A percentile compares a stretch with the other conserved stretches of the same genome.
phyloP scores from a whole-genome alignment of 1,140 invertebrate species.

The Tyrophagus putrescentiae region DNA sequence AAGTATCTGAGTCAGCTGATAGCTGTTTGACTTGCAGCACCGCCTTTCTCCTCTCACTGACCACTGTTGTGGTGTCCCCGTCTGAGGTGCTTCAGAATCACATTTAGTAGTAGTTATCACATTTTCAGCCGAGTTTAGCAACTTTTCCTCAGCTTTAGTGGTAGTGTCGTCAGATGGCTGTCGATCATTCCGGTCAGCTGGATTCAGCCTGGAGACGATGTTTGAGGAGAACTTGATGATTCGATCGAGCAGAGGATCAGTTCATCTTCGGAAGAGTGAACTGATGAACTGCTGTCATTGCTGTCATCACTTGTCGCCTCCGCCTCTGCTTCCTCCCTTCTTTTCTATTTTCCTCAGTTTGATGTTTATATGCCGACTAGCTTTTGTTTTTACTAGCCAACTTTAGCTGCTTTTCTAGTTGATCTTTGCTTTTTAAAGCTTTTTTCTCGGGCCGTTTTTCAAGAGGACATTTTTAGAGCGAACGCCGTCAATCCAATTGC shows the following conservation, averaged over 20 bases:
- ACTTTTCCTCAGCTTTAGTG: not conserved
- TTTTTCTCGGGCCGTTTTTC: not conserved
- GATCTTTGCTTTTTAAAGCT: not conserved
- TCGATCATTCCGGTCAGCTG: too few species aligned
- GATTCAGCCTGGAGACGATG: not conserved
- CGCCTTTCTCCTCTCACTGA: too few species aligned
- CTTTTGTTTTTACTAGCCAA: too few species aligned
- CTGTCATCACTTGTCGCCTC: not conserved
- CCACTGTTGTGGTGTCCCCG: not conserved
- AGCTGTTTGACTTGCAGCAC: too few species aligned
- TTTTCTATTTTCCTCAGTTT: not conserved
- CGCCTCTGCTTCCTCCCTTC: not conserved
- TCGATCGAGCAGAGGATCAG: slow-evolving; percentile 5
- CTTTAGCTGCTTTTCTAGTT: too few species aligned
- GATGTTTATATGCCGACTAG: not conserved
- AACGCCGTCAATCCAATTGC: not conserved
- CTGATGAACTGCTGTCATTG: not conserved
- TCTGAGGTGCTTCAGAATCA: not conserved
- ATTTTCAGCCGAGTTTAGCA: too few species aligned
- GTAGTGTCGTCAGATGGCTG: too few species aligned
- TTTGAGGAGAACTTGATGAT: slow-evolving; percentile 11
- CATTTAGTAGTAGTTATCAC: too few species aligned
- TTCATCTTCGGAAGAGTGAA: slow-evolving; percentile 11
- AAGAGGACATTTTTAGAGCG: slow-evolving; percentile 7
- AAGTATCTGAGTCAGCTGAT: too few species aligned